Conservation (phyloP, 2,797 vertebrate genomes). For the Anas capensis region DNA sequence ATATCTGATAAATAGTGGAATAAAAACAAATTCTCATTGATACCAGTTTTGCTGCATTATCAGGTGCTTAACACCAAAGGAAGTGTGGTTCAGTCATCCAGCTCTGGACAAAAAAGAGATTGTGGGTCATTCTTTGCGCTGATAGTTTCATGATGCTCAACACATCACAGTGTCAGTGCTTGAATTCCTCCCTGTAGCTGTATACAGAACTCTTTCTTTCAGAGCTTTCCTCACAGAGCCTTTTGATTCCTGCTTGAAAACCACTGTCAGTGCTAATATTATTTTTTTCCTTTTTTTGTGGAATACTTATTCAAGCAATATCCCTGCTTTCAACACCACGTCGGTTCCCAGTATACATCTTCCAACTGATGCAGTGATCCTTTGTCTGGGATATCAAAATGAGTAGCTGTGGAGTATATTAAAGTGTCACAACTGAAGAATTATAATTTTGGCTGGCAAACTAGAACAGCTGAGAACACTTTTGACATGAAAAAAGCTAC, state of each 20-base stretch:
- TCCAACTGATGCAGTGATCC: neutral
- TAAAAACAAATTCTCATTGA: neutral
- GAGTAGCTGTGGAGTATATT: neutral
- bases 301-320: neutral
- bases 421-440: neutral
- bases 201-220: neutral
- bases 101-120: neutral
- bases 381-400: neutral
- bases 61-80: neutral
- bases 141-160: neutral
- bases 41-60: neutral
- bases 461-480: neutral
- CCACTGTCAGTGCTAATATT: neutral
- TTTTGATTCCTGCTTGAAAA: conserved; percentile 12
- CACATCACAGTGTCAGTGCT: neutral
- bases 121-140: neutral
- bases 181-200: neutral
- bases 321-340: neutral
- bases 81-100: neutral
- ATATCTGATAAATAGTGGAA: neutral
- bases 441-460: conserved; percentile 8
- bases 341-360: neutral
- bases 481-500: neutral
- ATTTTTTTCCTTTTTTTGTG: neutral
- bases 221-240: neutral